phyloP scores from a whole-genome alignment of 2,113 vertebrate species.

The Nymphicus hollandicus region DNA sequence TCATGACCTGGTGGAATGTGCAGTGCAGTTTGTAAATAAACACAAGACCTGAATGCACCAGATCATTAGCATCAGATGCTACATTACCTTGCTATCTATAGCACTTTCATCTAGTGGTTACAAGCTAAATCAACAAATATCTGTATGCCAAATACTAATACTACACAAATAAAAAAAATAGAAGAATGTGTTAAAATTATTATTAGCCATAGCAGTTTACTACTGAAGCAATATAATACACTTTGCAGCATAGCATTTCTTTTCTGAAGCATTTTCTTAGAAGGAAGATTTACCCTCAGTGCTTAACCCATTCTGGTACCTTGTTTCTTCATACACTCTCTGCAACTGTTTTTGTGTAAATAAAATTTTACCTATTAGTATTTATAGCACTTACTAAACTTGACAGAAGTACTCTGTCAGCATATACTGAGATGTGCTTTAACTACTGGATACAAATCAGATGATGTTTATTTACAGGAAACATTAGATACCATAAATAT shows the following conservation, averaged over 20 bases:
- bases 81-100: not conserved
- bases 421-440: not conserved
- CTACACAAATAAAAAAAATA: not conserved
- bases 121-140: not conserved
- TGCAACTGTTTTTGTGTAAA: not conserved
- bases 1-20: not conserved
- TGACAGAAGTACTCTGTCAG: not conserved
- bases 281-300: not conserved
- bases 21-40: not conserved
- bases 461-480: not conserved
- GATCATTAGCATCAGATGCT: not conserved
- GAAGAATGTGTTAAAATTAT: not conserved
- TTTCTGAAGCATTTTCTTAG: not conserved
- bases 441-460: not conserved
- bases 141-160: not conserved
- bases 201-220: not conserved
- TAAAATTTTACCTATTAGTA: not conserved
- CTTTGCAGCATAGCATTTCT: not conserved
- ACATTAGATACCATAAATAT: not conserved
- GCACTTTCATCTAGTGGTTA: not conserved
- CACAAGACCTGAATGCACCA: not conserved
- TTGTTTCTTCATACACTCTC: not conserved
- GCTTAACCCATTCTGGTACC: not conserved
- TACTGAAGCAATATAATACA: not conserved
- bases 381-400: not conserved